Percentiles rank a stretch among this genome's conserved stretches.
These are phyloP conservation scores for Pantherophis alleghaniensis DNA, from an alignment of 2,797 vertebrate species.

Conservation along the genomic window DNA sequence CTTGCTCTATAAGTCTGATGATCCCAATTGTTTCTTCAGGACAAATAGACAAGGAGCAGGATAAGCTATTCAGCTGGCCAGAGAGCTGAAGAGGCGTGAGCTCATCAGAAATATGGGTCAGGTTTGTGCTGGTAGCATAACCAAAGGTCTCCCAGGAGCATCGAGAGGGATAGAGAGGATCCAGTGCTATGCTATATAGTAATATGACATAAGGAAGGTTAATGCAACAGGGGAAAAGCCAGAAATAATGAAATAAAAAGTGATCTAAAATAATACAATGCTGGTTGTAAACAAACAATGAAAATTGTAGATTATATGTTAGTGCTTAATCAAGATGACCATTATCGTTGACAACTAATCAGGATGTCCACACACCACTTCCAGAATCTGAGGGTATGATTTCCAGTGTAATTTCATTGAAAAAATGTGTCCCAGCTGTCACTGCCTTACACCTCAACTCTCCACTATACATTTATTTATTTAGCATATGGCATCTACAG, in stretches of 20 bases:
- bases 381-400: neutral
- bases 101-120: constrained; percentile 77
- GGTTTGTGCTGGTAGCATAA: constrained; percentile 84
- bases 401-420: neutral
- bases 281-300: neutral
- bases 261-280: neutral
- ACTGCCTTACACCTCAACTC: neutral
- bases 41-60: constrained; percentile 92
- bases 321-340: neutral
- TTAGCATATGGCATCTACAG: neutral
- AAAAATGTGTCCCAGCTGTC: neutral
- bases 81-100: constrained; percentile 88
- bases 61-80: constrained; percentile 90
- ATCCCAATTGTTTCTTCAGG: constrained; percentile 96
- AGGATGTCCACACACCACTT: neutral
- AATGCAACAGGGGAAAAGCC: neutral
- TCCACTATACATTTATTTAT: neutral
- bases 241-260: neutral
- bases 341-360: neutral
- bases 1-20: constrained; percentile 96
- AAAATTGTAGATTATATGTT: neutral
- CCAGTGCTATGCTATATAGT: constrained; percentile 86
- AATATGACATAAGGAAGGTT: neutral
- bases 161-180: constrained; percentile 96
- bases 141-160: constrained; percentile 98